Evolutionary conservation across 2,113 vertebrate genomes (phyloP).

Genomic region (Corythoichthys intestinalis): DNA sequence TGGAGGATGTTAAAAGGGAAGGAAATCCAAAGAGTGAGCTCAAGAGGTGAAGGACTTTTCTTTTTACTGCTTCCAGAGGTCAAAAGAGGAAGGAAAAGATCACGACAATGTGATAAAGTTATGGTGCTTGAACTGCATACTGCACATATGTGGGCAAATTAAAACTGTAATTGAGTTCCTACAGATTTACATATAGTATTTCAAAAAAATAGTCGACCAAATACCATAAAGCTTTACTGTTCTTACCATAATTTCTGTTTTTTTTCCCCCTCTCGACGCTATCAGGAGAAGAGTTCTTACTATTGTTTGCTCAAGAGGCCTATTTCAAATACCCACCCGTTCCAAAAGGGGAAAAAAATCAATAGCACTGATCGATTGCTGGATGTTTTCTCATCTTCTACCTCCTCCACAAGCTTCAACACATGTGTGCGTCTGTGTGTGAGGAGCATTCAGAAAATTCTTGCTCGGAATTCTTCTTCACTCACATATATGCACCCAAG

Average conservation of each 20-base stretch:
- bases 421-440: constrained; percentile 33
- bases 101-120: not conserved
- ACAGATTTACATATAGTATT: not conserved
- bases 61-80: not conserved
- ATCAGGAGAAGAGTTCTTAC: constrained; percentile 63
- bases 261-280: not conserved
- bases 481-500: constrained; percentile 18
- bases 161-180: not conserved
- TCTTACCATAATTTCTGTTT: not conserved
- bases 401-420: constrained; percentile 36
- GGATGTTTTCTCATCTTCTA: constrained; percentile 58
- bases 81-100: constrained; percentile 14
- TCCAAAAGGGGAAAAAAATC: constrained; percentile 68
- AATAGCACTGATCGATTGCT: constrained; percentile 65
- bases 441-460: constrained; percentile 24
- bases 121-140: not conserved
- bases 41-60: constrained; percentile 33
- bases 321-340: constrained; percentile 63
- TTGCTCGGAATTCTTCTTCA: constrained; percentile 9
- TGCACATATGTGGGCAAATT: not conserved
- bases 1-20: constrained; percentile 22
- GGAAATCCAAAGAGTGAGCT: constrained; percentile 21
- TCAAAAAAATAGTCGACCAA: not conserved
- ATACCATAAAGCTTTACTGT: not conserved
- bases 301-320: constrained; percentile 61